Base-by-base conservation (phyloP, 2,113 vertebrate species). In the Apus apus region DNA sequence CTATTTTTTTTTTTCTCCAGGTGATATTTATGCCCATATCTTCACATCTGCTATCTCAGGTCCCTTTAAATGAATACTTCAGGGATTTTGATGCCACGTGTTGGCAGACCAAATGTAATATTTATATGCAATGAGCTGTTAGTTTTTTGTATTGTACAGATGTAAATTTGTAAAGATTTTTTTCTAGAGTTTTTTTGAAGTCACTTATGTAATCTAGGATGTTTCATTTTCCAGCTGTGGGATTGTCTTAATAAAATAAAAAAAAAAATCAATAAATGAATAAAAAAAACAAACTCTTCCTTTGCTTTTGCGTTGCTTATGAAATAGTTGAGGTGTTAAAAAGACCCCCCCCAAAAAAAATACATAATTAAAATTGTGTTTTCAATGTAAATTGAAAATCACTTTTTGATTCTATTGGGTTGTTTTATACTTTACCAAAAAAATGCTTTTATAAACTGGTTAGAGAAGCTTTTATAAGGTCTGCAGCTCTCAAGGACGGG, bases 51-150 rank as follows among this genome's bases (percentile, higher is more conserved):
- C 94, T 97, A 95, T 97, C 96, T 98, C 97, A 98, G 97, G 96
- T 97, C 91, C 96, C 97, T 98, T 95, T 97, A 97, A 97, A 96
- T 97, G 96, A 97, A 96, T 93, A 96, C 97, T 98, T 98, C 97
- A 97, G 96, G 98, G 97, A 97, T 97, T 98, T 98, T 98, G 96
- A 97, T 98, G 97, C 93, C 97, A 92, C 91, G 61, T 73, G 95
- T 87, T 94, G 96, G 96, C 97, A 98, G 97, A 98, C 97, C 97
- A 98, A 98, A 98, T 98, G 98, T 97, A 98, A 97, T 97, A 97
- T 98, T 98, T 98, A 98, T 98, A 98, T 98, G 97, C 98, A 98
- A 97, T 96, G 91, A 97, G 96, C 86, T 96, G 96, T 97, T 97
- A 97, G 97, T 97, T 97, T 97, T 98, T 98, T 98, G 95, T 98